A percentile compares a stretch with the other conserved stretches of the same genome.
Evolutionary conservation across 2,888 invertebrate genomes (phyloP).

Genomic region (Gastracanthus pulcherrimus): DNA sequence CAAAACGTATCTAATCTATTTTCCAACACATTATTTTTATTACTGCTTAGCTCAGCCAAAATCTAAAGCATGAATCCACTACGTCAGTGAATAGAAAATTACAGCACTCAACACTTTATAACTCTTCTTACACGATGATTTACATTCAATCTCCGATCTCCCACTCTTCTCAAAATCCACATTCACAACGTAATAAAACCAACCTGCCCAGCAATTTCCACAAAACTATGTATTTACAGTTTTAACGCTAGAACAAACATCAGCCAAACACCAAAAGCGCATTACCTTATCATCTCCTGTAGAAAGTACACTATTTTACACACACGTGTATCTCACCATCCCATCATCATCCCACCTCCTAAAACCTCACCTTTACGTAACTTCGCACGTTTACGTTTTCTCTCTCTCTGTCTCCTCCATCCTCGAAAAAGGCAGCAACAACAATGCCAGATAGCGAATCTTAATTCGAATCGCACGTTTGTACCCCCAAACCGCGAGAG

Average conservation of each 20-base stretch:
- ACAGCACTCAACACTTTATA: not conserved
- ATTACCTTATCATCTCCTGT: not conserved
- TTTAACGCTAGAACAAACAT: too few relatives aligned
- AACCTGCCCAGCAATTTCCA: too few relatives aligned
- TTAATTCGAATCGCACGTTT: slow-evolving; percentile 17
- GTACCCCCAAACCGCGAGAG: not conserved
- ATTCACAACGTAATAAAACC: slow-evolving; percentile 16
- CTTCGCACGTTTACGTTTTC: not conserved
- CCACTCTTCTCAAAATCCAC: slow-evolving; percentile 11
- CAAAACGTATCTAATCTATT: too few relatives aligned
- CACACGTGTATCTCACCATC: not conserved
- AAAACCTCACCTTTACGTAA: slow-evolving; percentile 19
- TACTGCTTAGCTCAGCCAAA: not conserved
- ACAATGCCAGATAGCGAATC: slow-evolving; percentile 11
- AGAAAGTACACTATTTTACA: not conserved
- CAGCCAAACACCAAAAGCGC: too few relatives aligned
- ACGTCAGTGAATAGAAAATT: not conserved
- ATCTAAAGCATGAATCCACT: too few relatives aligned
- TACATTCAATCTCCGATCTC: slow-evolving; percentile 30
- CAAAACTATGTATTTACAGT: too few relatives aligned
- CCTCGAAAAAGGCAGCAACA: not conserved
- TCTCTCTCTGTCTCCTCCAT: not conserved
- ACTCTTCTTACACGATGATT: slow-evolving; percentile 7
- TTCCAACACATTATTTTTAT: too few relatives aligned
- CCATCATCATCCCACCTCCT: not conserved